phyloP scores from a whole-genome alignment of 2,888 invertebrate species.

The Mactromeris polynyma region DNA sequence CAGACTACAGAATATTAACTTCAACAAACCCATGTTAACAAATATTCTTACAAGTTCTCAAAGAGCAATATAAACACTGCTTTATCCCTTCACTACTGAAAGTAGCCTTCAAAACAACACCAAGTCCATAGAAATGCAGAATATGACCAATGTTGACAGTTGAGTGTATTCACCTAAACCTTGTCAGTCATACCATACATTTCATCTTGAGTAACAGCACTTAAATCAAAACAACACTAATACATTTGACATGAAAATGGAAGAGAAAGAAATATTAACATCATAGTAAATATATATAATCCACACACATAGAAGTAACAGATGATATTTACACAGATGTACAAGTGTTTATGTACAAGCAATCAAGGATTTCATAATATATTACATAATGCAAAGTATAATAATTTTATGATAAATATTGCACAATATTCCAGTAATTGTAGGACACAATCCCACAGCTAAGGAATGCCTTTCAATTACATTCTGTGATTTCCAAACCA shows the following conservation, averaged over 20 bases:
- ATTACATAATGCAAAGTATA: conserved; percentile 3
- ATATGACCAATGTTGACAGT: too few relatives aligned
- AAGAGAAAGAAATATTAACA: conserved; percentile 8
- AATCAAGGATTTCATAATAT: conserved; percentile 2
- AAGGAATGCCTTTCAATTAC: background rate
- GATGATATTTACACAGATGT: background rate
- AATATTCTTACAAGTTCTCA: too few relatives aligned
- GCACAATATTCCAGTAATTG: conserved; percentile 3
- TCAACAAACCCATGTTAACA: too few relatives aligned
- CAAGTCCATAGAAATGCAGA: too few relatives aligned
- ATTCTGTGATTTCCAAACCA: background rate
- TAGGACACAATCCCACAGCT: background rate
- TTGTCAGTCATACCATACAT: background rate
- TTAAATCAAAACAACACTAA: conserved; percentile 8
- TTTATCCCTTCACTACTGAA: too few relatives aligned
- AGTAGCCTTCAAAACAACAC: too few relatives aligned
- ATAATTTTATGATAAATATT: background rate
- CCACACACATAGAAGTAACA: background rate
- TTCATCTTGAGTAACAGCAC: conserved; percentile 5
- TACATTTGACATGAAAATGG: background rate
- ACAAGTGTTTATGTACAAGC: background rate
- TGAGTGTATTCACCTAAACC: background rate
- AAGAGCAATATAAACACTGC: too few relatives aligned
- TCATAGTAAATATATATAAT: background rate
- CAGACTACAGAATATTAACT: too few relatives aligned